Conservation (phyloP, 2,113 vertebrate genomes). For the Hypanus sabinus region DNA sequence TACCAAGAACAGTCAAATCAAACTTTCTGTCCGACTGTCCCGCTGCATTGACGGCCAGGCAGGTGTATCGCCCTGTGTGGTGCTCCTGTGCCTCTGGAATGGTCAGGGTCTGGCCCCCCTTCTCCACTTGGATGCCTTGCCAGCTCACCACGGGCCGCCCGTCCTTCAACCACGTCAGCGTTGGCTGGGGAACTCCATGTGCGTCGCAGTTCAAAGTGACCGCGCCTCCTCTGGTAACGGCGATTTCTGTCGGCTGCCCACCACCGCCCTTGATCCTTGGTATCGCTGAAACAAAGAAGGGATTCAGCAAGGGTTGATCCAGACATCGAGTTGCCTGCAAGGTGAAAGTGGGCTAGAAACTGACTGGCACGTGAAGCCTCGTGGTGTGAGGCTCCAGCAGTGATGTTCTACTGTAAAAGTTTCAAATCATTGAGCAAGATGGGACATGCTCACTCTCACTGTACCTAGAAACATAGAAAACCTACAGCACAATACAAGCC, state of each 20-base stretch:
- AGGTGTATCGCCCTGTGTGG: conserved; percentile 51
- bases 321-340: not conserved
- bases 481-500: too few relatives aligned
- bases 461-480: too few relatives aligned
- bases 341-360: not conserved
- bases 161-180: conserved; percentile 50
- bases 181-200: conserved; percentile 38
- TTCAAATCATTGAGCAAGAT: too few relatives aligned
- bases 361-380: too few relatives aligned
- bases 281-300: conserved; percentile 41
- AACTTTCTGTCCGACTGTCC: conserved; percentile 52
- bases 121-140: conserved; percentile 38
- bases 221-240: conserved; percentile 41
- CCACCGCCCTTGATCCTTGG: conserved; percentile 41
- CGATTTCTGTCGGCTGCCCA: conserved; percentile 42
- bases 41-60: conserved; percentile 43
- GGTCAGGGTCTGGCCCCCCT: conserved; percentile 45
- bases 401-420: too few relatives aligned
- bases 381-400: too few relatives aligned
- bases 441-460: too few relatives aligned
- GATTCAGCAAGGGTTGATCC: not conserved
- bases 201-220: conserved; percentile 49
- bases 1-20: conserved; percentile 52
- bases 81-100: conserved; percentile 44
- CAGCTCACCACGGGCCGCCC: conserved; percentile 24